These are phyloP conservation scores for Steromphala cineraria DNA, from an alignment of 2,888 invertebrate genomes.

Conservation along the genomic window DNA sequence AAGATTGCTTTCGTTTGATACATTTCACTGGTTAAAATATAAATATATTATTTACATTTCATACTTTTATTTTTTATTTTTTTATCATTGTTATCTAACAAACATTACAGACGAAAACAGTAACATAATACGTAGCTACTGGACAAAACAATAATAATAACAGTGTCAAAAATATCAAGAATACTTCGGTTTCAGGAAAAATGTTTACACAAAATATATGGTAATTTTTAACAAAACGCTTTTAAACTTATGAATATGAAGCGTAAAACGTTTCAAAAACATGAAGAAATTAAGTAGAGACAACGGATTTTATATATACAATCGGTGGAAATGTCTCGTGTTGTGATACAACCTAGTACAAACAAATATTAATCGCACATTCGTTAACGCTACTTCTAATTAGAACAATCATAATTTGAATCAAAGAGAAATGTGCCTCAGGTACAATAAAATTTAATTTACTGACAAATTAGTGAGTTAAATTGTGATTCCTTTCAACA, in stretches of 20 bases:
- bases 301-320: background rate
- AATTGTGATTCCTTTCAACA: no score
- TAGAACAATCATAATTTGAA: no score
- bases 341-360: background rate
- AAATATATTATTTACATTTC: slow-evolving; percentile 11
- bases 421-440: no score
- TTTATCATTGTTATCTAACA: background rate
- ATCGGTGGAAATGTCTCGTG: background rate
- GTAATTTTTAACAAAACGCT: no score
- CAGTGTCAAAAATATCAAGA: no score
- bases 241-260: no score
- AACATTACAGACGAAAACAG: background rate
- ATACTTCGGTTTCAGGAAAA: background rate
- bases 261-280: background rate
- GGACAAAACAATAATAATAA: no score
- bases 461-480: no score
- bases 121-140: background rate
- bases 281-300: background rate
- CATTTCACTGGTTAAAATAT: background rate
- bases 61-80: background rate
- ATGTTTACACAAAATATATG: background rate
- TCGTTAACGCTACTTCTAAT: no score
- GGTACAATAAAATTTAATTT: background rate
- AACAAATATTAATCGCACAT: no score
- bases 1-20: background rate